Conservation (phyloP, 2,797 vertebrate species). For the Aselliscus stoliczkanus region DNA sequence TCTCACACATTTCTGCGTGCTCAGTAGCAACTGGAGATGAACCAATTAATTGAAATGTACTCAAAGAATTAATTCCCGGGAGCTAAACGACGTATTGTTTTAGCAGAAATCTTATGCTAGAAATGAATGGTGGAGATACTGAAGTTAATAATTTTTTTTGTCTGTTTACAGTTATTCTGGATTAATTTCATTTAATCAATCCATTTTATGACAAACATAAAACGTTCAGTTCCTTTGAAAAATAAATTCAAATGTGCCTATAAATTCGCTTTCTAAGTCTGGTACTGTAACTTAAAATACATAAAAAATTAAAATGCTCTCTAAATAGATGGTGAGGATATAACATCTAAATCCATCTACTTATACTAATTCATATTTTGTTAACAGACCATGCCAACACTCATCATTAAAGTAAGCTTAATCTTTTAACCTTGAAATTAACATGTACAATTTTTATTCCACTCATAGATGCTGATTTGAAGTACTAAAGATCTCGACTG, state of each 20-base stretch:
- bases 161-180: not conserved
- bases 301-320: slow-evolving; percentile 39
- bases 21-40: not conserved
- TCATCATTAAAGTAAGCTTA: not conserved
- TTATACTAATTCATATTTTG: not conserved
- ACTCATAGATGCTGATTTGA: not conserved
- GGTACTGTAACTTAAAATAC: not conserved
- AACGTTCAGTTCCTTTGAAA: slow-evolving; percentile 30
- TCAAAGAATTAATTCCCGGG: slow-evolving; percentile 21
- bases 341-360: not conserved
- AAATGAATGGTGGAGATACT: not conserved
- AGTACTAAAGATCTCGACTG: not conserved
- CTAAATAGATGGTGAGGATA: not conserved
- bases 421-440: not conserved
- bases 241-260: not conserved
- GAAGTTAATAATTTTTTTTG: slow-evolving; percentile 27
- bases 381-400: not conserved
- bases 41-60: not conserved
- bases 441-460: not conserved
- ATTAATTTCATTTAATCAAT: slow-evolving; percentile 46
- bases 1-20: not conserved
- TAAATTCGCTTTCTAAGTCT: slow-evolving; percentile 27
- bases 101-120: slow-evolving; percentile 9
- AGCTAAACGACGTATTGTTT: not conserved
- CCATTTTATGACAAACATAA: slow-evolving; percentile 36